These are phyloP conservation scores for Caracal caracal DNA, from an alignment of 2,113 vertebrate species.

Conservation along the genomic window DNA sequence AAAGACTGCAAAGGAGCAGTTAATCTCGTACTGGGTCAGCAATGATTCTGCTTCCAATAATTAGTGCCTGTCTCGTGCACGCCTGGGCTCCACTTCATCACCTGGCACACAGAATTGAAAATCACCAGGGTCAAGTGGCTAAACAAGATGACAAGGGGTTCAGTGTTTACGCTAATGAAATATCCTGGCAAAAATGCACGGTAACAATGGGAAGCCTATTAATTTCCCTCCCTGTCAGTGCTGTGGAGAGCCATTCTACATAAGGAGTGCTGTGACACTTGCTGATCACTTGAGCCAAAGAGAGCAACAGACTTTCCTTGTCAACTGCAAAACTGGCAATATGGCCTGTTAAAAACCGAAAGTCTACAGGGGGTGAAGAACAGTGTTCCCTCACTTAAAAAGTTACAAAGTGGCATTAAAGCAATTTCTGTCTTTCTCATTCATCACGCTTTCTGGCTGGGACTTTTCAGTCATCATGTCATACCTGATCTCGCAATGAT, in stretches of 20 bases:
- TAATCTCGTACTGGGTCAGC: constrained; percentile 85
- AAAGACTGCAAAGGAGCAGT: constrained; percentile 85
- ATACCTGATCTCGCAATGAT: background rate
- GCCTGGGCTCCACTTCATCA: constrained; percentile 39
- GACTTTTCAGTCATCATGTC: background rate
- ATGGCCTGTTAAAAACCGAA: background rate
- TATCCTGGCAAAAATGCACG: constrained; percentile 51
- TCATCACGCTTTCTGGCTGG: background rate
- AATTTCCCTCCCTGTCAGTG: constrained; percentile 21
- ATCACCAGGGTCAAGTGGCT: constrained; percentile 48
- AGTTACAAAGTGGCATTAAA: constrained; percentile 18
- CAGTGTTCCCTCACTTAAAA: background rate
- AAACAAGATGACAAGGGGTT: constrained; percentile 45
- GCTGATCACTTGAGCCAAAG: background rate
- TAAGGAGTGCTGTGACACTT: background rate
- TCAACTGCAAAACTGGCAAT: background rate
- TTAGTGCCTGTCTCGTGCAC: constrained; percentile 50
- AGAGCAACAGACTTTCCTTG: background rate
- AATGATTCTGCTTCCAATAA: constrained; percentile 71
- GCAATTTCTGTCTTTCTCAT: background rate
- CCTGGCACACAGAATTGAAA: constrained; percentile 35
- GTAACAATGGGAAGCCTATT: constrained; percentile 56
- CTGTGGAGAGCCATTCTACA: background rate
- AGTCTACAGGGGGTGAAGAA: background rate
- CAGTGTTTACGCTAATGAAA: constrained; percentile 68